These are phyloP conservation scores for Homarus americanus DNA, from an alignment of 1,140 invertebrate species.

Conservation along the genomic window DNA sequence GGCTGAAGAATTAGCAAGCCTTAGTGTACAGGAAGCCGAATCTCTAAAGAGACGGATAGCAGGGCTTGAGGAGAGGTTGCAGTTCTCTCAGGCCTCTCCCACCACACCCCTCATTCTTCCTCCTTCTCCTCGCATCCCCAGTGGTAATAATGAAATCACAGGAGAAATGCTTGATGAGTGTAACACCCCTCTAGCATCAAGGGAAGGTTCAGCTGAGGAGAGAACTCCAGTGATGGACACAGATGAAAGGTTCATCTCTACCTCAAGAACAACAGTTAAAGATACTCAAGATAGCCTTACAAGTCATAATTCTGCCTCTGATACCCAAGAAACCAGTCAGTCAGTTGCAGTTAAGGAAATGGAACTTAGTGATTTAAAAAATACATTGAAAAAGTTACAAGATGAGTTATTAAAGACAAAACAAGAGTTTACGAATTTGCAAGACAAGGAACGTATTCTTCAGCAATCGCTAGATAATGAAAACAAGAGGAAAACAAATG, in stretches of 20 bases:
- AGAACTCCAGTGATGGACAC: neutral
- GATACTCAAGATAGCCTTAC: neutral
- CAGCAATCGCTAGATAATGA: conserved; percentile 22
- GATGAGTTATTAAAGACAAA: conserved; percentile 26
- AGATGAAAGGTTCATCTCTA: conserved; percentile 11
- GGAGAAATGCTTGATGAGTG: neutral
- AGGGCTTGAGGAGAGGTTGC: conserved; percentile 54
- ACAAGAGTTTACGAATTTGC: conserved; percentile 15
- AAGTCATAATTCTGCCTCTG: neutral
- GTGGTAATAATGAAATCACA: neutral
- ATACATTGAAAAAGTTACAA: conserved; percentile 13
- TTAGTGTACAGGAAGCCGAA: conserved; percentile 61
- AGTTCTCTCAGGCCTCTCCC: conserved; percentile 29
- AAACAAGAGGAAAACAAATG: conserved; percentile 25
- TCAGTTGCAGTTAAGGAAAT: conserved; percentile 1
- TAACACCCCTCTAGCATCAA: neutral
- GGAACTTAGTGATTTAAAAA: conserved; percentile 32
- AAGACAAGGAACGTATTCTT: conserved; percentile 30
- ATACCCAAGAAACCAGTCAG: neutral
- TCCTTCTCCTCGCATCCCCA: conserved; percentile 15
- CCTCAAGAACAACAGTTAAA: conserved; percentile 36
- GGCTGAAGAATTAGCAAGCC: conserved; percentile 57
- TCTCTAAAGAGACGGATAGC: conserved; percentile 50
- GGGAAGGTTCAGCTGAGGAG: neutral
- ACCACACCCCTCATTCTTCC: conserved; percentile 54